phyloP scores from a whole-genome alignment of 1,140 invertebrate genomes.

The Drosophila ogumai region DNA sequence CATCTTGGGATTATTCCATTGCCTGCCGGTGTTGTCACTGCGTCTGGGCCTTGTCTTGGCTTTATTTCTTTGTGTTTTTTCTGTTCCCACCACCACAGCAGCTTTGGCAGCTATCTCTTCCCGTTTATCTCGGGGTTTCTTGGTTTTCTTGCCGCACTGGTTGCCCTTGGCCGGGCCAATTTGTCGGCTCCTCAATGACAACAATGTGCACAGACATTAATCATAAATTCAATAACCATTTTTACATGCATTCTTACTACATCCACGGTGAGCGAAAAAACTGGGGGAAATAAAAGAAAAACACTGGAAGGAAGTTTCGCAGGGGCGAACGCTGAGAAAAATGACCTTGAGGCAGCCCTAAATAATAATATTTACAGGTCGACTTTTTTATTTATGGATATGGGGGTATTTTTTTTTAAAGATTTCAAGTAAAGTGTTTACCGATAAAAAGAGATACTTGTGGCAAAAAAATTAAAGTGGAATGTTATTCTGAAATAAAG shows the following conservation, averaged over 20 bases:
- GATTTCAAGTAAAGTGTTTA: neutral
- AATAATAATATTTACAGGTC: neutral
- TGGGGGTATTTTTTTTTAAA: neutral
- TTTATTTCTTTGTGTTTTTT: constrained; percentile 8
- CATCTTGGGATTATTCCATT: constrained; percentile 34
- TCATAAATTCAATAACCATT: constrained; percentile 77
- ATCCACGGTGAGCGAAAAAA: constrained; percentile 12
- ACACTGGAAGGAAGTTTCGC: constrained; percentile 4
- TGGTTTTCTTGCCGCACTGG: constrained; percentile 30
- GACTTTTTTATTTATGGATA: constrained; percentile 2
- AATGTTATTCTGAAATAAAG: neutral
- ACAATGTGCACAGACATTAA: constrained; percentile 51
- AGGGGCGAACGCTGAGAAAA: neutral
- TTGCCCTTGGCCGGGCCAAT: constrained; percentile 65
- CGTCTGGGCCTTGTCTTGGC: constrained; percentile 16
- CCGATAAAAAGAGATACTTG: neutral
- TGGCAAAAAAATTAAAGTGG: neutral
- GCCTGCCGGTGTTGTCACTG: constrained; percentile 13
- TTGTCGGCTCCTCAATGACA: constrained; percentile 70
- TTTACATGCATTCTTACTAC: constrained; percentile 78
- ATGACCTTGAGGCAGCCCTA: constrained; percentile 4
- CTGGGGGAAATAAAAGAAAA: neutral
- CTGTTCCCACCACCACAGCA: constrained; percentile 18
- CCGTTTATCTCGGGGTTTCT: constrained; percentile 58
- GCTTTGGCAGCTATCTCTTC: constrained; percentile 56